Evolutionary conservation across 2,888 invertebrate genomes (phyloP), one percentile per base, ranked within the genome.

Genomic region (Dusona sp.): DNA sequence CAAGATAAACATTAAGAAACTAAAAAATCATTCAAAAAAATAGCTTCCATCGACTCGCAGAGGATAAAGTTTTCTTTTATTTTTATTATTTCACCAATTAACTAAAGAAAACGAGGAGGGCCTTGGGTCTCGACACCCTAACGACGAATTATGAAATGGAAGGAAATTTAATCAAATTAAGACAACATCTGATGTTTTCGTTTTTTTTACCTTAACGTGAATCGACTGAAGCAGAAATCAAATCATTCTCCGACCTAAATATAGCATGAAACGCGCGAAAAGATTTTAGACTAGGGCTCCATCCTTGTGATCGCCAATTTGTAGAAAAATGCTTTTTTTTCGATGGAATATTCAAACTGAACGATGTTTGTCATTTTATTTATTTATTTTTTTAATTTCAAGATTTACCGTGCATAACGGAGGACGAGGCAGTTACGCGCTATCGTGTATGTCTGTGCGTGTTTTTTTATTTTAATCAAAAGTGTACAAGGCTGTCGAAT

Each of bases 331-430:
- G 86, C 87, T 84, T 90, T 87, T 88, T 86, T 87, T 89, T 88
- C 90, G 90, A 91, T 93, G 93, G 92, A 92, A 92, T 92, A 92
- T 92, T 45, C 73, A 42, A 93, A 90, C 90, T 91, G 91, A 91
- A 90, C 87, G 91, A 92, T 92, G 91, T 90, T 89, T 51, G 45
- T 90, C 90, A 91, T 90, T 87, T 22, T 57, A 89, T 88, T 89
- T 84, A 89, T 88, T 89, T 86, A 86, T 88, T 25, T 38, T 25
- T 54, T 89, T 87, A 83, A 33, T 87, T 89, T 90, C 91, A 88
- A 92, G 88, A 86, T 93, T 93, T 92, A 93, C 93, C 93, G 89
- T 84, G 83, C 89, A 91, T 89, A 90, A 91, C 91, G 91, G 90
- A 91, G 91, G 16, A 61, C 29, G 57, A 87, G 90, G 90, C 89